Percentiles rank a stretch among this genome's conserved stretches.
phyloP scores from a whole-genome alignment of 1,140 invertebrate species.

The Wiebesia pumilae region DNA sequence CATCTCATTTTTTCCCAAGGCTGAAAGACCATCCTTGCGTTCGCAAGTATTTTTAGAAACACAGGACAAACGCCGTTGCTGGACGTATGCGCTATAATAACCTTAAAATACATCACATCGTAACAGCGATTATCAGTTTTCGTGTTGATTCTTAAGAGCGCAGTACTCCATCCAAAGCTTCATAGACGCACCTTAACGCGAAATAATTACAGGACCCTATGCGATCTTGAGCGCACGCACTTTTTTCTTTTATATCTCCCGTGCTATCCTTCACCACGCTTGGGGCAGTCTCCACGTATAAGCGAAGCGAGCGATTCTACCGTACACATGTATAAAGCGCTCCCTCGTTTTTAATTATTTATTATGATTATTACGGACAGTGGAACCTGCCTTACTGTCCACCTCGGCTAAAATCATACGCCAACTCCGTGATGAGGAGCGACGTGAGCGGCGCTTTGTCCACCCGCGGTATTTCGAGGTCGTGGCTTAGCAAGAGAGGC shows the following conservation, averaged over 20 bases:
- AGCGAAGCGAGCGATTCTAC: background rate
- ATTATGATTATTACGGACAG: background rate
- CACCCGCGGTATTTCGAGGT: background rate
- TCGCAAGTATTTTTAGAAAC: too few species aligned
- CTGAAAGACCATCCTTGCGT: too few species aligned
- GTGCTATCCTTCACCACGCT: constrained; percentile 36
- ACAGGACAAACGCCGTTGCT: too few species aligned
- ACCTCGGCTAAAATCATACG: too few species aligned
- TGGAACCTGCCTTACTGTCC: background rate
- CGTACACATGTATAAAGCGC: background rate
- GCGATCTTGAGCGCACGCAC: background rate
- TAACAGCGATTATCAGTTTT: too few species aligned
- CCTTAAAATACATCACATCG: too few species aligned
- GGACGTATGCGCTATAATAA: too few species aligned
- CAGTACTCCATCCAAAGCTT: background rate
- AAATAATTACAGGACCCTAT: background rate
- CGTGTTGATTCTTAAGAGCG: background rate
- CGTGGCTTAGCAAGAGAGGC: background rate
- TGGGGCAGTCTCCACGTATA: constrained; percentile 1
- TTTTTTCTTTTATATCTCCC: background rate
- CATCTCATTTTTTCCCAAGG: too few species aligned
- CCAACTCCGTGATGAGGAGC: too few species aligned
- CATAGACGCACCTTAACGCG: background rate
- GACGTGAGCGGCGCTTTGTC: too few species aligned
- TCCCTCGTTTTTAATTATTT: constrained; percentile 5